phyloP scores from a whole-genome alignment of 1,140 invertebrate species.

The Sinonovacula constricta region DNA sequence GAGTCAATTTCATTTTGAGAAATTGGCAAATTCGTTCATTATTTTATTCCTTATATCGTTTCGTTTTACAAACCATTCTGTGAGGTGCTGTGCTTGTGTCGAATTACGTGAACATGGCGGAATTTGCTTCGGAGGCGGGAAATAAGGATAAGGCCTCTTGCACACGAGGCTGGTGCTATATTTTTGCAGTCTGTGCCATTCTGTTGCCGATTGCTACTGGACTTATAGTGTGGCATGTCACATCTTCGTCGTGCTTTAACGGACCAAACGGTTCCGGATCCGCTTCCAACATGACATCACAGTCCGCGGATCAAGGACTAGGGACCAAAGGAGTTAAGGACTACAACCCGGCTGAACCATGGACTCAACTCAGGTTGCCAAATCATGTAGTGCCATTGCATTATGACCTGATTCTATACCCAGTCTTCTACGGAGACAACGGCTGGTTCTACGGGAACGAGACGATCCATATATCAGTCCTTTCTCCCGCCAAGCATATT shows the following conservation, averaged over 20 bases:
- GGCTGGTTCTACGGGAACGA: conserved; percentile 74
- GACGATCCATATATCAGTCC: conserved; percentile 70
- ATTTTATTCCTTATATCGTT: too few relatives aligned
- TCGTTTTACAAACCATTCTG: too few relatives aligned
- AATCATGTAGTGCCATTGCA: conserved; percentile 84
- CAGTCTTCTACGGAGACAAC: conserved; percentile 80
- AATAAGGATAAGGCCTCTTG: too few relatives aligned
- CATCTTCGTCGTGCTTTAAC: conserved; percentile 44
- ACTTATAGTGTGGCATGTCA: conserved; percentile 63
- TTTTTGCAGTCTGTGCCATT: conserved; percentile 59
- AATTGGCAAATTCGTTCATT: too few relatives aligned
- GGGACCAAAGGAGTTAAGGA: too few relatives aligned
- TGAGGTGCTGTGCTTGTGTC: too few relatives aligned
- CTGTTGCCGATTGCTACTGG: conserved; percentile 63
- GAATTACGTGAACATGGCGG: too few relatives aligned
- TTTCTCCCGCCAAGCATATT: conserved; percentile 72
- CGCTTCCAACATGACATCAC: too few relatives aligned
- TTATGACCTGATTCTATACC: conserved; percentile 87
- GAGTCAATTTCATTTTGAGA: too few relatives aligned
- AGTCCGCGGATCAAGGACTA: neutral
- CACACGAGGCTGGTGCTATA: conserved; percentile 49
- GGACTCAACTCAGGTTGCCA: conserved; percentile 82
- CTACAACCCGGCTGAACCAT: conserved; percentile 71
- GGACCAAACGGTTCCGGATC: too few relatives aligned
- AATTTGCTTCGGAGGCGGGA: too few relatives aligned